phyloP scores from a whole-genome alignment of 2,888 invertebrate species.

The Zeuzera pyrina region DNA sequence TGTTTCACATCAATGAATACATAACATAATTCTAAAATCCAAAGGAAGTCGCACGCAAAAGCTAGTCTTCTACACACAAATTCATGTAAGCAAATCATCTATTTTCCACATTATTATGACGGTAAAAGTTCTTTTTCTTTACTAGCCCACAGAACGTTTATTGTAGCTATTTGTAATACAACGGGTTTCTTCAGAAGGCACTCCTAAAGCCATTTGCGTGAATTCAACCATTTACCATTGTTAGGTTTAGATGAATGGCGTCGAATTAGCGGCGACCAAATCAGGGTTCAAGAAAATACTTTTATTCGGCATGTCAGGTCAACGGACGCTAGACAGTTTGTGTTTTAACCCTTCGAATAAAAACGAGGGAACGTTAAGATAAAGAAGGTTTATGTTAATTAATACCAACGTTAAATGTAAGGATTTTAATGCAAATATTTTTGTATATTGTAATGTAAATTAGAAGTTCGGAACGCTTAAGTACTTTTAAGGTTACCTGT shows the following conservation, averaged over 20 bases:
- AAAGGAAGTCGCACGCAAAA: too few relatives aligned
- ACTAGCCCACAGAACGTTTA: conserved; percentile 23
- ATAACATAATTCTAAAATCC: too few relatives aligned
- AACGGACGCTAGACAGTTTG: not conserved
- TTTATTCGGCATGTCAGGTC: not conserved
- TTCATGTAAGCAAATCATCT: not conserved
- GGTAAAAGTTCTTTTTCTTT: conserved; percentile 19
- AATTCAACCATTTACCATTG: conserved; percentile 33
- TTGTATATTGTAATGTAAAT: too few relatives aligned
- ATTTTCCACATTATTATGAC: conserved; percentile 2
- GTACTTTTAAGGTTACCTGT: too few relatives aligned
- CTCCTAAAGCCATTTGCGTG: conserved; percentile 30
- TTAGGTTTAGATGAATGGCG: conserved; percentile 28
- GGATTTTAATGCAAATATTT: too few relatives aligned
- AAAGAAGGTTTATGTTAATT: not conserved
- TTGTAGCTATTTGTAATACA: conserved; percentile 33
- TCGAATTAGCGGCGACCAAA: conserved; percentile 25
- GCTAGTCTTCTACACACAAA: too few relatives aligned
- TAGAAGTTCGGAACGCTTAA: too few relatives aligned
- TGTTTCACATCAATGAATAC: too few relatives aligned
- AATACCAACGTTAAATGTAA: not conserved
- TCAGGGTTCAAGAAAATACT: conserved; percentile 14
- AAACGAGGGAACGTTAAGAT: not conserved
- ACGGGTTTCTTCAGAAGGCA: conserved; percentile 27
- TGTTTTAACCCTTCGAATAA: not conserved